These are phyloP conservation scores for Drosophila kikkawai DNA, from an alignment of 1,140 invertebrate species.

Conservation along the genomic window DNA sequence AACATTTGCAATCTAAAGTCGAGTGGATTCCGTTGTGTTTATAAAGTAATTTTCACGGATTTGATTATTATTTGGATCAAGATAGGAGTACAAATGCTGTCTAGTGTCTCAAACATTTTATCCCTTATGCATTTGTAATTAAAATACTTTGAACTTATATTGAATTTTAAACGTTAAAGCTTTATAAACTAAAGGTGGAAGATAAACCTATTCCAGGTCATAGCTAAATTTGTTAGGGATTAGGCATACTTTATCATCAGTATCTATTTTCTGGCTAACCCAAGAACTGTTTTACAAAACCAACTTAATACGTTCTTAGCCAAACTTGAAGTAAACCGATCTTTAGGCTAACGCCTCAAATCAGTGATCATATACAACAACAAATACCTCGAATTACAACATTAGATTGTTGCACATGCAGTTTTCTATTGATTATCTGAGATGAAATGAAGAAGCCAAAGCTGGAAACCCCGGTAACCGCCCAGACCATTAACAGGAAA, in stretches of 20 bases:
- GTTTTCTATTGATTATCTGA: neutral
- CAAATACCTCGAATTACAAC: conserved; percentile 9
- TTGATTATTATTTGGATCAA: neutral
- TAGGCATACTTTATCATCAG: neutral
- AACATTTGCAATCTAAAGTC: neutral
- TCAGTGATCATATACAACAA: conserved; percentile 3
- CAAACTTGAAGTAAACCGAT: neutral
- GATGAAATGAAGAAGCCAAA: neutral
- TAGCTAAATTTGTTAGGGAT: neutral
- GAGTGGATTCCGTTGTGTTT: neutral
- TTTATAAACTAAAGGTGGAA: neutral
- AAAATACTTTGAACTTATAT: neutral
- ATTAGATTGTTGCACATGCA: neutral
- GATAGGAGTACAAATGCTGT: too few relatives aligned
- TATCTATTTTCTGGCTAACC: neutral
- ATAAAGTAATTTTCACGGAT: neutral
- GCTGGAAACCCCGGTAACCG: neutral
- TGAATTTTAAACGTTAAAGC: neutral
- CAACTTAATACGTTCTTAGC: neutral
- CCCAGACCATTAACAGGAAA: conserved; percentile 41
- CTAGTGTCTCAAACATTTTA: too few relatives aligned
- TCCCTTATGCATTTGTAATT: neutral
- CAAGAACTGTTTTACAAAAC: neutral
- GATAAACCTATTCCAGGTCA: neutral
- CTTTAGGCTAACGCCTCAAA: conserved; percentile 7